phyloP scores from a whole-genome alignment of 2,797 vertebrate genomes.

The Sitta carolinensis region DNA sequence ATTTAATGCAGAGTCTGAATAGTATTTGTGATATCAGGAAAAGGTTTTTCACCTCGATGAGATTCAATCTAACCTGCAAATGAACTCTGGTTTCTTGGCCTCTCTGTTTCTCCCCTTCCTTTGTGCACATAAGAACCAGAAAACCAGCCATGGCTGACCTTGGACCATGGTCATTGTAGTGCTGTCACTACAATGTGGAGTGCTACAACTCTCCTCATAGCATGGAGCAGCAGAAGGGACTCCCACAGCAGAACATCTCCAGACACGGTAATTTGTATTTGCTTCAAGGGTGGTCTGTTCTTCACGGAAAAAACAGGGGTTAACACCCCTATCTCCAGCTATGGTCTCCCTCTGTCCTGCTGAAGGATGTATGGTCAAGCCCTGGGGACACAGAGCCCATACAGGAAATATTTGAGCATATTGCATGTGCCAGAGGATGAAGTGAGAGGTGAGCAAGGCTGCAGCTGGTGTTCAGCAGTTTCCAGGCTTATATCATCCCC shows the following conservation, averaged over 20 bases:
- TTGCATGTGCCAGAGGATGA: background rate
- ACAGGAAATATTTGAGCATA: background rate
- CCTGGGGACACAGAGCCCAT: background rate
- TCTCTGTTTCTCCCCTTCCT: background rate
- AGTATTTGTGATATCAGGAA: background rate
- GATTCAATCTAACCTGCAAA: background rate
- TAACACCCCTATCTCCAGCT: background rate
- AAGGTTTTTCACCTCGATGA: background rate
- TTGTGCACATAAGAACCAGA: background rate
- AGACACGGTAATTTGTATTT: rapidly evolving
- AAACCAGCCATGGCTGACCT: background rate
- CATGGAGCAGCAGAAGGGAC: background rate
- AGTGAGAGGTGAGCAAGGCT: background rate
- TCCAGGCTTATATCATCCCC: background rate
- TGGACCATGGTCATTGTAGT: background rate
- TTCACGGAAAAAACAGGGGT: background rate
- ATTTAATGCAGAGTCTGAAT: background rate
- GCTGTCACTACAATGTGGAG: background rate
- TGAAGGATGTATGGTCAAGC: background rate
- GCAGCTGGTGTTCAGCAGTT: background rate
- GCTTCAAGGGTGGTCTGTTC: background rate
- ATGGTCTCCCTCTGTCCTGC: background rate
- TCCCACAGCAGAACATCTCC: background rate
- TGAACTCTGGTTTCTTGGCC: background rate
- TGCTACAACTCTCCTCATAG: background rate